A percentile compares a stretch with the other conserved stretches of the same genome.
phyloP scores from a whole-genome alignment of 2,113 vertebrate species.

The Phrynosoma platyrhinos region DNA sequence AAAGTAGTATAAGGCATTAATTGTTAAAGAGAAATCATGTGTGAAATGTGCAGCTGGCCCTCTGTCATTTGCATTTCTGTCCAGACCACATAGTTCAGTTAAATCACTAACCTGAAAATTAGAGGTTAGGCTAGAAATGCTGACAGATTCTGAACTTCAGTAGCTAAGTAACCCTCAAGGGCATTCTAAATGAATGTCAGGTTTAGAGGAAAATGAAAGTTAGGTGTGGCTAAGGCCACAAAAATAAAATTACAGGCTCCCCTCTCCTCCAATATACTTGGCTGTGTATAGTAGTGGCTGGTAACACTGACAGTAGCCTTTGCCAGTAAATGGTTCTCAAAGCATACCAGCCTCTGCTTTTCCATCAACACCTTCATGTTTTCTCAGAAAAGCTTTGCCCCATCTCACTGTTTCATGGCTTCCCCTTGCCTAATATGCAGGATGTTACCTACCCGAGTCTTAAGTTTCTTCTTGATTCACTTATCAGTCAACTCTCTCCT shows the following conservation, averaged over 20 bases:
- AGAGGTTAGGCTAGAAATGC: slow-evolving; percentile 8
- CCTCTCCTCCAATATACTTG: background rate
- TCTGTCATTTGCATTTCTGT: background rate
- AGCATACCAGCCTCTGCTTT: background rate
- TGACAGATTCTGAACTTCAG: slow-evolving; percentile 16
- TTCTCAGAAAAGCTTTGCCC: background rate
- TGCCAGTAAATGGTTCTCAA: slow-evolving; percentile 10
- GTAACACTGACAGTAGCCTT: background rate
- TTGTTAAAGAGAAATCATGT: background rate
- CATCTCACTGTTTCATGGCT: background rate
- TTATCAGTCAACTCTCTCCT: background rate
- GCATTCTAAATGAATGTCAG: background rate
- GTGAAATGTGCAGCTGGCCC: background rate
- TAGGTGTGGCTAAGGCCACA: background rate
- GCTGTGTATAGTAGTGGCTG: background rate
- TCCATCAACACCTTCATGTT: background rate
- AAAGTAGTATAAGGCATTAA: background rate
- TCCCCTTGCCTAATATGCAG: background rate
- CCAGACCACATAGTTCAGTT: slow-evolving; percentile 1
- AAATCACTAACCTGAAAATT: slow-evolving; percentile 36
- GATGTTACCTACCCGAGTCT: background rate
- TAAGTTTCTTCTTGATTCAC: too few relatives aligned
- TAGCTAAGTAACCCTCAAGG: background rate
- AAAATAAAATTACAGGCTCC: slow-evolving; percentile 7
- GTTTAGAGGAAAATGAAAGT: slow-evolving; percentile 10